These are phyloP conservation scores for Ypsolopha sequella DNA, from an alignment of 2,888 invertebrate species.

Conservation along the genomic window DNA sequence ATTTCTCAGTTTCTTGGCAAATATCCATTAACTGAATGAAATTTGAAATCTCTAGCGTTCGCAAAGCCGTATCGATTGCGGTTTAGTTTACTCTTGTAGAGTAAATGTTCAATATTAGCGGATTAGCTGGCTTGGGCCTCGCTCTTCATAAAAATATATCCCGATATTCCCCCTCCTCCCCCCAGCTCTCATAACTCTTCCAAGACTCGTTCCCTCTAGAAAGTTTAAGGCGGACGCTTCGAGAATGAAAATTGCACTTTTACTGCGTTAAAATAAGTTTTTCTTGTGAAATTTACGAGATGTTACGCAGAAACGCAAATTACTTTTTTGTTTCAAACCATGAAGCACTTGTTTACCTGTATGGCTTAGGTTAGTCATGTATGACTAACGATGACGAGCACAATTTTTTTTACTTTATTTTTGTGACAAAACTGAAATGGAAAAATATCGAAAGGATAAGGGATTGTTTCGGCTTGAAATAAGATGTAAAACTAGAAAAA, in stretches of 20 bases:
- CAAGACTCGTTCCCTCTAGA: slow-evolving; percentile 52
- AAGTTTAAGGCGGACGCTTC: slow-evolving; percentile 57
- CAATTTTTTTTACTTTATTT: too few relatives aligned
- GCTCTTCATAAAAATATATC: slow-evolving; percentile 58
- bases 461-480: too few relatives aligned
- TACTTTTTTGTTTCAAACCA: background rate
- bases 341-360: too few relatives aligned
- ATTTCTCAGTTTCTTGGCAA: background rate
- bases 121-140: slow-evolving; percentile 53
- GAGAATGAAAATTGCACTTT: slow-evolving; percentile 26
- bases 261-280: slow-evolving; percentile 57
- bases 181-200: slow-evolving; percentile 54
- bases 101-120: slow-evolving; percentile 49
- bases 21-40: background rate
- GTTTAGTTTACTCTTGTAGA: slow-evolving; percentile 40
- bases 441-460: too few relatives aligned
- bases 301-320: slow-evolving; percentile 8
- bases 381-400: too few relatives aligned
- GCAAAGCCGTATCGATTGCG: slow-evolving; percentile 11
- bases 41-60: background rate
- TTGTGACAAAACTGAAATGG: too few relatives aligned
- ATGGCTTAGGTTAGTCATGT: too few relatives aligned
- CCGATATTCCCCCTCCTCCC: slow-evolving; percentile 58
- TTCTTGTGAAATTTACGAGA: slow-evolving; percentile 50
- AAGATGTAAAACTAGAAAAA: too few relatives aligned